These are phyloP conservation scores for Platorchestia sp. DNA, from an alignment of 1,140 invertebrate genomes.

Conservation along the genomic window DNA sequence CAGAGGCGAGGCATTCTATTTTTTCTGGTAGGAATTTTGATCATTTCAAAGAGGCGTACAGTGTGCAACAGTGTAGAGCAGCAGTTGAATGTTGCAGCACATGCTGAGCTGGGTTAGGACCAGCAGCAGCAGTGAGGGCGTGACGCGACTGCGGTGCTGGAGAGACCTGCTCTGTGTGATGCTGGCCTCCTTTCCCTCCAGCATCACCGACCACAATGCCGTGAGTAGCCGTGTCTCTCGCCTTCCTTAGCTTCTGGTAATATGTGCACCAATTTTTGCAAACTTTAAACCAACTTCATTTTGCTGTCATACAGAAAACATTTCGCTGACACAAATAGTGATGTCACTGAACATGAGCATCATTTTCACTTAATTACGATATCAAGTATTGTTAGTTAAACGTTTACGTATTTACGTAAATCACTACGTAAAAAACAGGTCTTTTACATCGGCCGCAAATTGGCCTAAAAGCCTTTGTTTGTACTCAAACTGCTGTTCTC, in stretches of 20 bases:
- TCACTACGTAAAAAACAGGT: too few species aligned
- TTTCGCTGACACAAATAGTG: too few species aligned
- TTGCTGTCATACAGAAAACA: neutral
- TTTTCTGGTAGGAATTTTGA: too few species aligned
- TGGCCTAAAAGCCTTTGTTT: too few species aligned
- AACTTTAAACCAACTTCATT: neutral
- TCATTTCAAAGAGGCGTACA: too few species aligned
- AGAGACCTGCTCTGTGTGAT: neutral
- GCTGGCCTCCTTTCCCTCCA: neutral
- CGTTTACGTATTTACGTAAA: too few species aligned
- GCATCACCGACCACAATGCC: neutral
- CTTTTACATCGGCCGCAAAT: too few species aligned
- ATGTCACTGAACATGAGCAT: too few species aligned
- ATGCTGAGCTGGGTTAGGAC: neutral
- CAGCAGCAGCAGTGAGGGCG: neutral
- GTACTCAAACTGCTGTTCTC: too few species aligned
- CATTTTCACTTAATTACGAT: too few species aligned
- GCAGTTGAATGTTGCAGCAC: neutral
- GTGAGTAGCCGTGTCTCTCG: neutral
- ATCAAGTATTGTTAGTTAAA: too few species aligned
- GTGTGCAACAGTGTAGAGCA: neutral
- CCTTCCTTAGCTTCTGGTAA: neutral
- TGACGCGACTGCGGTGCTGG: constrained; percentile 6
- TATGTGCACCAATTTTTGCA: neutral
- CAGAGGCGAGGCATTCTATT: neutral